phyloP scores from a whole-genome alignment of 2,797 vertebrate genomes.

The Pelodytes ibericus region DNA sequence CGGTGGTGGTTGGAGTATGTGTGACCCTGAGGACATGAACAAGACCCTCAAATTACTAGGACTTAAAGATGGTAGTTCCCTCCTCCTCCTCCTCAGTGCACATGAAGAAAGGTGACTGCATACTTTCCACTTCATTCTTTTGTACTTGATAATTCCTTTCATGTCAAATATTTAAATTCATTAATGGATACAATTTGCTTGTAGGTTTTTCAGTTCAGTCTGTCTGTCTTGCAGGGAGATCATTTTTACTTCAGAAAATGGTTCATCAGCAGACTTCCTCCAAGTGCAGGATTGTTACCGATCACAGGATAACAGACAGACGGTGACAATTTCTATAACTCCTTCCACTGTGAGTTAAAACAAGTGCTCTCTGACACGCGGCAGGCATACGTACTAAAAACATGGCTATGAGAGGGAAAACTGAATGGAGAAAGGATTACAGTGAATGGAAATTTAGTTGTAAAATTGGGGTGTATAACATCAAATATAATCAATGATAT shows the following conservation, averaged over 20 bases:
- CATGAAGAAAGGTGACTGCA: constrained; percentile 78
- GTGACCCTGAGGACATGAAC: constrained; percentile 77
- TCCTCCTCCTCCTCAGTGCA: constrained; percentile 82
- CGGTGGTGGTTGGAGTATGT: constrained; percentile 74
- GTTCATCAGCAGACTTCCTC: constrained; percentile 69
- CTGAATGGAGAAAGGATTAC: background rate
- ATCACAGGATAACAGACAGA: constrained; percentile 68
- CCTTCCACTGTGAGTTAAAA: constrained; percentile 77
- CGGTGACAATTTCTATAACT: constrained; percentile 79
- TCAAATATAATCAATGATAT: too few species aligned
- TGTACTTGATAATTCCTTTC: too few species aligned
- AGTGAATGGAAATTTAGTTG: background rate
- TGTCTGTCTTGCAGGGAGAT: constrained; percentile 72
- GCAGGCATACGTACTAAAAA: background rate
- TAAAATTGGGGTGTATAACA: background rate
- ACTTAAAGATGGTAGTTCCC: constrained; percentile 81
- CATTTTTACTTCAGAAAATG: constrained; percentile 67
- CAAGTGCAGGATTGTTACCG: constrained; percentile 80
- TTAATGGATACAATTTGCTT: too few species aligned
- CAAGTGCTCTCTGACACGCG: background rate
- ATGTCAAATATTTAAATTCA: too few species aligned
- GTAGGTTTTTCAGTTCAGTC: background rate
- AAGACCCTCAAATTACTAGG: constrained; percentile 82
- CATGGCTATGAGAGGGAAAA: background rate
- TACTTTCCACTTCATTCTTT: background rate